Evolutionary conservation across 2,113 vertebrate species (phyloP).

Genomic region (Hassar affinis): DNA sequence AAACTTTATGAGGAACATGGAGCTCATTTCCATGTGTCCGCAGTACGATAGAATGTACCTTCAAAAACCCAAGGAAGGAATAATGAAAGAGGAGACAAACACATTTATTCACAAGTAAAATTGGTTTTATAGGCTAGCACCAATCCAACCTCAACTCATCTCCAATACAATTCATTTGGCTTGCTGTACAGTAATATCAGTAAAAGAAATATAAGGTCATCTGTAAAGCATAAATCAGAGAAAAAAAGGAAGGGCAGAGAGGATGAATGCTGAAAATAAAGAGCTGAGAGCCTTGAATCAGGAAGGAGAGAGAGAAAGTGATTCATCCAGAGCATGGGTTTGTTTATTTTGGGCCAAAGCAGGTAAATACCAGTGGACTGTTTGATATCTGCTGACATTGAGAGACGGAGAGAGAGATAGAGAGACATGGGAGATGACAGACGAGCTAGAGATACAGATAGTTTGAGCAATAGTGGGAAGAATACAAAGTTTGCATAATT

Average conservation of each 20-base stretch:
- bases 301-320: conserved; percentile 29
- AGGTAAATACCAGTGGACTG: conserved; percentile 56
- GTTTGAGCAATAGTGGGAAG: conserved; percentile 30
- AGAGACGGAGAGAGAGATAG: conserved; percentile 25
- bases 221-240: background rate
- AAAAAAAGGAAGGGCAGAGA: background rate
- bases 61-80: background rate
- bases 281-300: conserved; percentile 30
- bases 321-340: conserved; percentile 40
- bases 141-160: background rate
- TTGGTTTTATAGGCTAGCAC: background rate
- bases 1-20: background rate
- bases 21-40: background rate
- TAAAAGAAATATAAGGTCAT: background rate
- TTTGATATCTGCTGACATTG: conserved; percentile 47
- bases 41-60: background rate
- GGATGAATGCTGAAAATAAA: conserved; percentile 3
- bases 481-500: conserved; percentile 57
- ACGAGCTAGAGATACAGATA: conserved; percentile 3
- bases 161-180: background rate
- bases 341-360: conserved; percentile 53
- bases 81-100: background rate
- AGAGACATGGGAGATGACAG: background rate
- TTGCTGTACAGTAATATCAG: background rate
- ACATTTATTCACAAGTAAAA: background rate